Conservation (phyloP, 1,140 invertebrate genomes). For the Dolichoris vasculosae region DNA sequence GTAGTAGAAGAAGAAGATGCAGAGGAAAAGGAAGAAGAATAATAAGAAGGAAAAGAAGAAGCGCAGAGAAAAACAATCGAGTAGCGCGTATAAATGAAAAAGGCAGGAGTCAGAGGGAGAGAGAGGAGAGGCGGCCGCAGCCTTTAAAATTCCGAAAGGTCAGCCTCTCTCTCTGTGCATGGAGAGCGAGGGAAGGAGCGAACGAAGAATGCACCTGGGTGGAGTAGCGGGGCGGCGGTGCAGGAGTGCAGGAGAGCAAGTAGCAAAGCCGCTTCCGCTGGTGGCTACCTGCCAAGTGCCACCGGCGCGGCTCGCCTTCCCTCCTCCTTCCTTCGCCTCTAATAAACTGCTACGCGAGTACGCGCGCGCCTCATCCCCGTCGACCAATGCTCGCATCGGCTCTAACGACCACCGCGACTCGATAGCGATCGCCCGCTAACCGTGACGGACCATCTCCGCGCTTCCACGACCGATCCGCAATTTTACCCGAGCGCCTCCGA, state of each 20-base stretch:
- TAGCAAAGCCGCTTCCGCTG: slow-evolving; percentile 17
- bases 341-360: not conserved
- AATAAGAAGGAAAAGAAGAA: not conserved
- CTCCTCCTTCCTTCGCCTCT: not conserved
- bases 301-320: not conserved
- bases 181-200: not conserved
- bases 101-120: too few species aligned
- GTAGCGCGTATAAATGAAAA: slow-evolving; percentile 12
- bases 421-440: slow-evolving; percentile 13
- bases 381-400: not conserved
- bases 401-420: not conserved
- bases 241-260: slow-evolving; percentile 18
- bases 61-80: not conserved
- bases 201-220: slow-evolving; percentile 43
- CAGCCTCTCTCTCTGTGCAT: slow-evolving; percentile 35
- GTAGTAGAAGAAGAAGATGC: too few species aligned
- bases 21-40: too few species aligned
- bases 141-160: slow-evolving; percentile 51
- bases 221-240: slow-evolving; percentile 19
- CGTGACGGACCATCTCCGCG: not conserved
- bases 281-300: slow-evolving; percentile 41
- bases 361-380: not conserved
- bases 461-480: not conserved
- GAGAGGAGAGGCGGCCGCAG: not conserved
- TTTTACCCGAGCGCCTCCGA: slow-evolving; percentile 21